These are phyloP conservation scores for Mirounga angustirostris DNA, from an alignment of 2,113 vertebrate genomes.

Conservation along the genomic window DNA sequence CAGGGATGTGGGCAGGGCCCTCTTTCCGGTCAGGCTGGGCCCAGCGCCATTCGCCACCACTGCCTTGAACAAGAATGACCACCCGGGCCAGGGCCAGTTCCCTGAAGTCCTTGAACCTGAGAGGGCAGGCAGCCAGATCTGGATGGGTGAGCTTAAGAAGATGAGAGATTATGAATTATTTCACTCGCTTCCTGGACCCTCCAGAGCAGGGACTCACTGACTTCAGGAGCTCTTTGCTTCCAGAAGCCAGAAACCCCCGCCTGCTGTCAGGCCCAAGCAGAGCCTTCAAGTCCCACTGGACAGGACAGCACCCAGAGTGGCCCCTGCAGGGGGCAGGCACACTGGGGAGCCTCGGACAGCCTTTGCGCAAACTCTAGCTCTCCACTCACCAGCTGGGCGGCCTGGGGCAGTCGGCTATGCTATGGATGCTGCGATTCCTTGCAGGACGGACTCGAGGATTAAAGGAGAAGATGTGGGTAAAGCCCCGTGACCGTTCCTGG, in stretches of 20 bases:
- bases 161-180: not conserved
- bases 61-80: conserved; percentile 56
- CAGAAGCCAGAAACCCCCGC: not conserved
- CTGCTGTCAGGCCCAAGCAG: not conserved
- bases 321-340: no score
- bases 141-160: not conserved
- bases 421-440: not conserved
- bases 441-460: not conserved
- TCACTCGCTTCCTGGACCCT: not conserved
- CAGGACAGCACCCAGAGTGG: not conserved
- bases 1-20: not conserved
- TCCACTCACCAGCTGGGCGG: not conserved
- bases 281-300: not conserved
- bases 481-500: not conserved
- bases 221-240: not conserved
- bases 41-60: not conserved
- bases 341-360: not conserved
- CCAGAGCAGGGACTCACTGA: not conserved
- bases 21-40: not conserved
- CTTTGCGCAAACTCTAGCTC: not conserved
- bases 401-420: not conserved
- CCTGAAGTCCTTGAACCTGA: conserved; percentile 45
- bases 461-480: not conserved
- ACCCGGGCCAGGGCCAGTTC: not conserved
- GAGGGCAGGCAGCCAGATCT: not conserved